Base-by-base conservation (phyloP, 2,113 vertebrate genomes). In the Barbus barbus region DNA sequence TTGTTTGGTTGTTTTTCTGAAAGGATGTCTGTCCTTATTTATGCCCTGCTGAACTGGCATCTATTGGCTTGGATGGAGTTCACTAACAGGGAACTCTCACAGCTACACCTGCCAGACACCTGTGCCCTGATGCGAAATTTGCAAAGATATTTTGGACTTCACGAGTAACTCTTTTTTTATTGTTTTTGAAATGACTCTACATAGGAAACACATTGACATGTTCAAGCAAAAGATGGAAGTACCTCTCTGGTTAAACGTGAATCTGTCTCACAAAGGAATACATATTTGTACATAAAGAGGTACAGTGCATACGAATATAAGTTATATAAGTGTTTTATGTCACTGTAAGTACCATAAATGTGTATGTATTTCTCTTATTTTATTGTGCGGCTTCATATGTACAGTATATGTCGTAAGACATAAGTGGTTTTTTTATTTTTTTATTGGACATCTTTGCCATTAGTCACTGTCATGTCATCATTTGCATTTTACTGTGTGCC, bases 401-500 rank as follows among this genome's bases (percentile, higher is more conserved):
- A 95, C 91, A 95, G 93, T 90, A 93, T 90, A 93, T 90, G 90
- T 92, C 88, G 91, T 88, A 92, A 94, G 90, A 91, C 92, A 94
- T 86, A 33, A 6, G 33, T 31, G 1, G 5, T 60, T 41, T 72
- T 53, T 36, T 36, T 36, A 0, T 36, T 38, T 75, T 36, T 60
- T 53, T 31, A 36, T 51, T 72, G 78, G 51, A 56, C 20, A 58
- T 87, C n/a, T 82, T 81, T 51, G 84, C 65, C 76, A 61, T 91
- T 88, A 93, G 90, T 95, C 95, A 95, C 94, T 95, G 94, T 96
- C 94, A 93, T 94, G 95, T 96, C 93, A 94, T 94, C 91, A 93
- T 96, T 94, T 93, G 94, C 95, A 94, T 94, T 95, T 95, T 93
- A 94, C 92, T 95, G 95, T 67, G 92, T 98, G 96, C 96, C 96